phyloP scores from a whole-genome alignment of 2,797 vertebrate species.

The Cryptoprocta ferox region DNA sequence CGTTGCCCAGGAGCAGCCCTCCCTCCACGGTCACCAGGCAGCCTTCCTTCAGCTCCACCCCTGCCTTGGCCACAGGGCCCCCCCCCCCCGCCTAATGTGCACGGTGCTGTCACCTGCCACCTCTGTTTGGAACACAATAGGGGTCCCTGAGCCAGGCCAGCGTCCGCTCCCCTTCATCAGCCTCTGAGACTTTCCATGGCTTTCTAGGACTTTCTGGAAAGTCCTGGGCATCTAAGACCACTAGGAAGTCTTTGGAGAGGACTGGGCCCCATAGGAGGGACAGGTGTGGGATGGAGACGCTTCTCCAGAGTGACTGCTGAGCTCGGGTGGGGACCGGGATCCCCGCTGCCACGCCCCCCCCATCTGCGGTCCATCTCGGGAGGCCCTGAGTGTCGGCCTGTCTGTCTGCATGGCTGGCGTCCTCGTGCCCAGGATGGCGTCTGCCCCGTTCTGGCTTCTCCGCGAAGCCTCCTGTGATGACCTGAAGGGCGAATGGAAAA shows the following conservation, averaged over 20 bases:
- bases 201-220: background rate
- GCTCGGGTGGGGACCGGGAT: background rate
- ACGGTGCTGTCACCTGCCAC: too few relatives aligned
- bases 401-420: background rate
- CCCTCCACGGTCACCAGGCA: background rate
- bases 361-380: background rate
- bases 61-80: background rate
- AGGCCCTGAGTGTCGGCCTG: background rate
- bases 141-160: background rate
- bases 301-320: background rate
- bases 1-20: background rate
- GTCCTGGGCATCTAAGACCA: background rate
- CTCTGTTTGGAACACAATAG: background rate
- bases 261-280: background rate
- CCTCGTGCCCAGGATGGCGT: fast-evolving
- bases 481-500: background rate
- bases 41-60: background rate
- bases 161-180: background rate
- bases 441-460: background rate
- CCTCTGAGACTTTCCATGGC: background rate
- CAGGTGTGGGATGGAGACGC: background rate
- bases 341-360: fast-evolving
- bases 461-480: background rate
- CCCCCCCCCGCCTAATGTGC: too few relatives aligned
- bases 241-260: background rate